Base-by-base conservation (phyloP, 64 coral and sea anemone species). In the Catalaphyllia jardinei region DNA sequence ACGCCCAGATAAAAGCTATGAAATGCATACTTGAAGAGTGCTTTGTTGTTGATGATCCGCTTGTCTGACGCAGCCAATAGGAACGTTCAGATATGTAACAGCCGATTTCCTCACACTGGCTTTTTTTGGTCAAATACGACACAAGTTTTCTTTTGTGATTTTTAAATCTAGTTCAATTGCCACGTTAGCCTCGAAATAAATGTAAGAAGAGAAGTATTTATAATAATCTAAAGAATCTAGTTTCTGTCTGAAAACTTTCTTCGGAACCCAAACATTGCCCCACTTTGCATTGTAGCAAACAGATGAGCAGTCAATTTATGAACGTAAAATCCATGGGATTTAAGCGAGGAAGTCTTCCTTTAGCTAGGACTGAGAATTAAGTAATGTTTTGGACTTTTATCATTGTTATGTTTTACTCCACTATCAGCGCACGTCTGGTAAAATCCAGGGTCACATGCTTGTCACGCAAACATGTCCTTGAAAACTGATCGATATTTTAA, bases 191-290 rank as follows among this genome's bases (percentile, higher is more conserved):
- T 77, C 19, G 19, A 42, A 15, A 24, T 27, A 59, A 55, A 54
- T 25, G 12, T 77, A 55, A 28, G 55, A 25, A 4, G 51, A 79
- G 11, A 29, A 54, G 22, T 29, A 29, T 79, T 57, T 15, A 29
- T n/a, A 79, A 59, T 51, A 52, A 79, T 79, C 20, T 55, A 29
- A 79, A n/a, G 76, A 79, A 79, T 79, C 76, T 55, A 18, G 76
- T 55, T 55, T 57, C 76, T 79, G 76, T 79, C 22, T 79, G n/a
- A 55, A 57, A 79, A 57, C 38, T 51, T 46, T 80, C 52, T 2
- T 30, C 25, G 29, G 57, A 61, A 80, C 54, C 52, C 57, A 61
- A 80, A 61, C 55, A 80, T 15, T 24, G 15, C n/a, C n/a, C 1
- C 49, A 16, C 19, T 39, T 39, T 20, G n/a, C n/a, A n/a, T n/a